Evolutionary conservation across 2,113 vertebrate species (phyloP), one percentile per base, ranked within the genome.

Genomic region (Candoia aspera): DNA sequence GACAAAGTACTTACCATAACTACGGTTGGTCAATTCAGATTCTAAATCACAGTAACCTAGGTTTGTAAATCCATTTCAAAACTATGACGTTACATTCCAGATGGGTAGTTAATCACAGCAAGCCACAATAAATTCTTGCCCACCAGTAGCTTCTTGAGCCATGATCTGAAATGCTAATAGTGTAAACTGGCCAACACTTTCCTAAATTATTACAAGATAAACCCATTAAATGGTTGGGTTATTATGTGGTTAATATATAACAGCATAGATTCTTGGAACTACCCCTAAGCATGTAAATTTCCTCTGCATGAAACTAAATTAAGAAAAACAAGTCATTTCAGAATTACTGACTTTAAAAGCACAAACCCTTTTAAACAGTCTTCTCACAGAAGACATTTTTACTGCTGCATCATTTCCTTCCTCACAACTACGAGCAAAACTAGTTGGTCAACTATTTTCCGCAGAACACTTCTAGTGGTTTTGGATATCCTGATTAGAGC

Each of bases 401-500:
- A 93, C 54, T 33, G 91, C 3, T 91, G 54, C 2, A 29, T 84
- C 84, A 24, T 95, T 96, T 95, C 90, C 42, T 90, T 94, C 93
- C 73, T 91, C 64, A 93, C 12, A 92, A 73, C 88, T 62, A 94
- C 6, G 93, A 84, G 60, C 57, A 24, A 95, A 92, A 57, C 15
- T 21, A 83, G 0, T 1, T 26, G 86, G 85, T 94, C 54, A 94
- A 90, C 90, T 90, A 6, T 89, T 93, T 91, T 90, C 87, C 83
- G 26, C 92, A 91, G 91, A 95, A 95, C 89, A 83, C 90, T 90
- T 87, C 86, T 68, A 93, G 91, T 33, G 89, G 86, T 88, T 92
- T 95, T 93, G 94, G 88, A 91, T 95, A 95, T 94, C 89, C 23
- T 89, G 59, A 64, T n/a, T 42, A 87, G 58, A 33, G 46, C 29